Evolutionary conservation across 1,140 invertebrate species (phyloP).

Genomic region (Papilio helenus): DNA sequence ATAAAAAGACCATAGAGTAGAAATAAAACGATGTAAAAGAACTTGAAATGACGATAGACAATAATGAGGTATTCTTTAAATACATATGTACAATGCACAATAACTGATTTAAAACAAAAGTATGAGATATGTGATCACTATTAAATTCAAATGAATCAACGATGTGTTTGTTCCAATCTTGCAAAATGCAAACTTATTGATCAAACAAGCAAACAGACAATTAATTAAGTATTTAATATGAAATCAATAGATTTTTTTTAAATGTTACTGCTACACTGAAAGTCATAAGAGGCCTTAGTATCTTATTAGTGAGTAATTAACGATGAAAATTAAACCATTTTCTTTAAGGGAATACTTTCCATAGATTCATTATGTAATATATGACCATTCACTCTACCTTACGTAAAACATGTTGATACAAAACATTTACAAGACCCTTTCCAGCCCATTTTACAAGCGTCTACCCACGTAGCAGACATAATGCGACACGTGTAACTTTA

Average conservation of each 20-base stretch:
- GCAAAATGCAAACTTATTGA: not conserved
- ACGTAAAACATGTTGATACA: not conserved
- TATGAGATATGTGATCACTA: slow-evolving; percentile 19
- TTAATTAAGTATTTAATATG: not conserved
- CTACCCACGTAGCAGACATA: slow-evolving; percentile 63
- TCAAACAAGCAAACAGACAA: not conserved
- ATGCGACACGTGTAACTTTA: slow-evolving; percentile 67
- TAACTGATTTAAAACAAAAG: slow-evolving; percentile 22
- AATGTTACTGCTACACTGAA: no score
- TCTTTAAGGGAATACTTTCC: not conserved
- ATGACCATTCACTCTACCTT: not conserved
- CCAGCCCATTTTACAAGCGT: slow-evolving; percentile 30
- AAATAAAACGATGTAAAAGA: not conserved
- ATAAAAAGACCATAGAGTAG: not conserved
- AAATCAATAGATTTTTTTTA: no score
- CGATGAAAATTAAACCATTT: not conserved
- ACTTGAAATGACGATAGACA: not conserved
- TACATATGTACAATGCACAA: slow-evolving; percentile 35
- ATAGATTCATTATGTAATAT: not conserved
- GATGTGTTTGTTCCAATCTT: slow-evolving; percentile 33
- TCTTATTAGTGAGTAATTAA: not conserved
- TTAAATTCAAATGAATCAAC: slow-evolving; percentile 30
- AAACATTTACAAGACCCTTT: slow-evolving; percentile 31
- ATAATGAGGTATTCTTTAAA: slow-evolving; percentile 23
- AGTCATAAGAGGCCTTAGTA: not conserved